phyloP scores from a whole-genome alignment of 2,888 invertebrate genomes.

The Plebejus argus region DNA sequence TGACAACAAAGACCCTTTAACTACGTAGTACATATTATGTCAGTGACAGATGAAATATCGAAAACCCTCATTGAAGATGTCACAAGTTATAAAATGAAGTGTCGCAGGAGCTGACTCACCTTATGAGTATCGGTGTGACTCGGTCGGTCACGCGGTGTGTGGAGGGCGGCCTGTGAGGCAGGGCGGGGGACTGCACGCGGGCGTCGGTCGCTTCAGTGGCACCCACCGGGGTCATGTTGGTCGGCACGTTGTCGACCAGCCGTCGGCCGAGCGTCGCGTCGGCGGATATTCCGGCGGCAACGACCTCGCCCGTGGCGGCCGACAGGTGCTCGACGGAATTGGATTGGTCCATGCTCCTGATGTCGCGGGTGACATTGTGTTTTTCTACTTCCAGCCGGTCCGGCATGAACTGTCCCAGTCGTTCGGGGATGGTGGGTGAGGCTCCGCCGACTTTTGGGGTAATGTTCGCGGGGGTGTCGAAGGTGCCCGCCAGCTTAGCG shows the following conservation, averaged over 20 bases:
- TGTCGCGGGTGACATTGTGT: not conserved
- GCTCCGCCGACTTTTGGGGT: slow-evolving; percentile 40
- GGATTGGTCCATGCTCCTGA: slow-evolving; percentile 21
- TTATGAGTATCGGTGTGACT: slow-evolving; percentile 65
- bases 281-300: slow-evolving; percentile 45
- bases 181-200: slow-evolving; percentile 70
- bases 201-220: slow-evolving; percentile 69
- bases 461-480: slow-evolving; percentile 57
- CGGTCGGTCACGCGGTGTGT: slow-evolving; percentile 61
- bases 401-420: slow-evolving; percentile 35
- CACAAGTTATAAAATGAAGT: not conserved
- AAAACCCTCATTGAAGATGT: not conserved
- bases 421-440: slow-evolving; percentile 42
- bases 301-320: slow-evolving; percentile 22
- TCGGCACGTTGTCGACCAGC: slow-evolving; percentile 56
- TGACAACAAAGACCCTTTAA: no score
- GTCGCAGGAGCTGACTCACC: slow-evolving; percentile 49
- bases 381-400: slow-evolving; percentile 33
- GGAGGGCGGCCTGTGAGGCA: slow-evolving; percentile 68
- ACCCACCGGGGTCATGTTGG: slow-evolving; percentile 63
- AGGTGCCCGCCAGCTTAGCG: slow-evolving; percentile 63
- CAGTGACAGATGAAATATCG: no score
- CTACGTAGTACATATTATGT: no score
- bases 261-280: slow-evolving; percentile 48
- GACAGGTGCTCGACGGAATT: slow-evolving; percentile 11